Conservation (phyloP, 2,888 invertebrate species). For the Troides oblongomaculatus region DNA sequence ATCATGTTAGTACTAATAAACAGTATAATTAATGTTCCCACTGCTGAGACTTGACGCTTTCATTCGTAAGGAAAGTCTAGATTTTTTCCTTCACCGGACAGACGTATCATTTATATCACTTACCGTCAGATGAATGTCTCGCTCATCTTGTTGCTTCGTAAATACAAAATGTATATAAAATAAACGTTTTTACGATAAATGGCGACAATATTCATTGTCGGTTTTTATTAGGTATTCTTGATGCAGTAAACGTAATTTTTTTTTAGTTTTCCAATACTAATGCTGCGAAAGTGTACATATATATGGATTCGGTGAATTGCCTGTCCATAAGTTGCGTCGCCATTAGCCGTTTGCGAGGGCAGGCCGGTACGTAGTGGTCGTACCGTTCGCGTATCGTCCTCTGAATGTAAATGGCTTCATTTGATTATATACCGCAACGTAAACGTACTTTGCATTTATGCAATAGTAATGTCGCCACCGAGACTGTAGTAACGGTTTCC, state of each 20-base stretch:
- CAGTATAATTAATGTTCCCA: too few relatives aligned
- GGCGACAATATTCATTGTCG: constrained; percentile 11
- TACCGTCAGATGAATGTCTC: too few relatives aligned
- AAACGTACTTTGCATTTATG: constrained; percentile 71
- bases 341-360: constrained; percentile 65
- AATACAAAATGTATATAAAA: too few relatives aligned
- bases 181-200: too few relatives aligned
- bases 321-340: constrained; percentile 70
- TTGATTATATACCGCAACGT: constrained; percentile 69
- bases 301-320: constrained; percentile 57
- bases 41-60: too few relatives aligned
- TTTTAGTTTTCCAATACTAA: constrained; percentile 64
- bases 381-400: constrained; percentile 54
- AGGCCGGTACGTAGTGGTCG: constrained; percentile 50
- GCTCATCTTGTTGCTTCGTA: too few relatives aligned
- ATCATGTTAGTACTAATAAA: too few relatives aligned
- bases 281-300: constrained; percentile 53
- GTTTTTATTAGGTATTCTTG: constrained; percentile 45
- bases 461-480: constrained; percentile 56
- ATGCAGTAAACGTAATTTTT: constrained; percentile 64
- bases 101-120: too few relatives aligned
- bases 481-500: constrained; percentile 49
- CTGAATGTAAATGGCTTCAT: constrained; percentile 78
- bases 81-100: too few relatives aligned
- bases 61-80: too few relatives aligned